Evolutionary conservation across 2,113 vertebrate genomes (phyloP), one percentile per base, ranked within the genome.

Genomic region (Eptatretus burgeri): DNA sequence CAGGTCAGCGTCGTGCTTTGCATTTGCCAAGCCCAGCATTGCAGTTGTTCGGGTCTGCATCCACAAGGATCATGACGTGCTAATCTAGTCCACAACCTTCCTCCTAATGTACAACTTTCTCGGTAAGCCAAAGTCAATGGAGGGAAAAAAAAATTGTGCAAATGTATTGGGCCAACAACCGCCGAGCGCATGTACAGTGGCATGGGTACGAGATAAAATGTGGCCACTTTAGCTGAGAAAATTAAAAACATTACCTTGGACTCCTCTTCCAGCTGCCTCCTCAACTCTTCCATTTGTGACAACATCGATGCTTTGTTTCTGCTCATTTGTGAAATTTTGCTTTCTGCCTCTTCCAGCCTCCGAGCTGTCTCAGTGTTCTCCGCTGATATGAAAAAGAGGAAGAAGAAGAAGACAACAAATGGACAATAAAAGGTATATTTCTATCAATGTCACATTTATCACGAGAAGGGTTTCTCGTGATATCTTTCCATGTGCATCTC

Each of bases 221-320:
- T 60, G 63, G 51, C 16, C 52, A 14, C 49, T 56, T 49, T n/a
- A n/a, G 5, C 1, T 16, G 56, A 51, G 64, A 4, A 10, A 67
- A 53, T 65, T 62, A 17, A 66, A 50, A 63, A 64, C 64, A 66
- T 41, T 64, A 76, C 74, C 72, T 76, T 76, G 20, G 71, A 71
- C 65, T 80, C 74, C 69, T 80, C 73, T 2, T 77, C 76, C 70
- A 78, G 66, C 63, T 74, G 74, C 52, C 68, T 69, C 70, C 77
- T 79, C 65, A 76, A 73, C 65, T 75, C 74, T 1, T 78, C 74
- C 41, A 66, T 65, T 64, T 77, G 75, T 0, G 41, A 72, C 1
- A 49, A 65, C 69, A 78, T 74, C 11, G 73, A 68, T 51, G 67
- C 68, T 73, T 76, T 79, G 11, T 73, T 66, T 49, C 69, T 62